Evolutionary conservation across 2,113 vertebrate species (phyloP), one percentile per base, ranked within the genome.

Genomic region (Psophia crepitans): DNA sequence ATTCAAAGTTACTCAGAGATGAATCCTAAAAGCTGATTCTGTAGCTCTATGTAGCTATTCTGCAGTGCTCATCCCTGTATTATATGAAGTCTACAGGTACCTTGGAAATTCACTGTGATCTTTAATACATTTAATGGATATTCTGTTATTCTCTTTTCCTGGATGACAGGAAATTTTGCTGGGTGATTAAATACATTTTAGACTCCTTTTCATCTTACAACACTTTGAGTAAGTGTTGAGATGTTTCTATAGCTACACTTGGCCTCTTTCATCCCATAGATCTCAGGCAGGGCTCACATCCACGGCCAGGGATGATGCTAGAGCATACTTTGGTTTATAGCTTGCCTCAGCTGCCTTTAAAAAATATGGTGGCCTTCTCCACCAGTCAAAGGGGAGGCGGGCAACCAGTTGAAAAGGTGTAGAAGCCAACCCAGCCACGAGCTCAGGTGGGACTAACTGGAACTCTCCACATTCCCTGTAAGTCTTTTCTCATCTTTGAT

Each of bases 401-500:
- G 30, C 16, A 87, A 57, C 9, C 4, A 54, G 23, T 6, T 73
- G 58, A 60, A 63, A 43, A 76, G 6, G 27, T 37, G 33, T 5
- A 68, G 63, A 77, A 49, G 16, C 21, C 22, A 61, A 11, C 22
- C 3, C 18, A 41, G 28, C 18, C 28, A 73, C 2, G 2, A 84
- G 13, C 39, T 74, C 58, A 86, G 49, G 39, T 86, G 71, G 33
- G 44, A 73, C 39, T 90, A 53, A 61, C 48, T 44, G n/a, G n/a
- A 76, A 91, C 12, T 27, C 21, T 64, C 20, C 44, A 73, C 9
- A 12, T 49, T 92, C 35, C 39, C 26, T 87, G 44, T 32, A 89
- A 84, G 69, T 76, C 33, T 74, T 94, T 94, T 77, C 73, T 68
- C n/a, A 48, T 71, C 84, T 95, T 95, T 94, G 69, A 90, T 93